Base-by-base conservation (phyloP, 2,888 invertebrate genomes). In the Platycheirus rosarum region DNA sequence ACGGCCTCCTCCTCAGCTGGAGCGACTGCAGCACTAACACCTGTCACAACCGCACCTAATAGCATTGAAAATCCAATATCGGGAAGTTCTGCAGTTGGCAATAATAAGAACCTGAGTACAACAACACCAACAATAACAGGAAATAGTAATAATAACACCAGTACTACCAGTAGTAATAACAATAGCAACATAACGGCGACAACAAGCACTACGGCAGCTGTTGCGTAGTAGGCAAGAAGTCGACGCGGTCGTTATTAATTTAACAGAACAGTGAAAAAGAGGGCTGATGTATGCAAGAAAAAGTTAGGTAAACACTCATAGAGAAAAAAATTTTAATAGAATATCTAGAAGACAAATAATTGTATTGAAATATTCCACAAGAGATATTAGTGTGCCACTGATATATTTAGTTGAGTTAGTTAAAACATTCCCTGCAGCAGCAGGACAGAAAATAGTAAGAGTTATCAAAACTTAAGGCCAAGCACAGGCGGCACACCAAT, bases 211-310 rank as follows among this genome's bases (percentile, higher is more conserved):
- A 90, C 90, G 35, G 89, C 90, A 77, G 90, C 90, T 84, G 90
- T 90, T 90, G 90, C 90, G 90, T 90, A 90, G 90, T 90, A 90
- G 85, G 89, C 88, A 85, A 89, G 80, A 82, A 35, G 51, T 62
- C 76, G 66, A 40, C 69, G 63, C 14, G 26, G 79, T 65, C 75
- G 79, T 70, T 57, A 11, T 57, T 57, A 57, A 26, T 40, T 57
- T 57, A 40, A 40, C 14, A 49, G n/a, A 51, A 44, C 26, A 44
- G 29, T 18, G 7, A 26, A 6, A 20, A 14, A 65, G 9, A 20
- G 23, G 16, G 5, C 13, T 32, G n/a, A n/a, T n/a, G n/a, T n/a
- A n/a, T 32, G 6, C 23, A 23, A 23, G 6, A 9, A 40, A 40
- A 26, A 23, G 14, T 49, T 23, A 65, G 9, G 23, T 51, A 9